Base-by-base conservation (phyloP, 2,113 vertebrate genomes). In the Dromas ardeola region DNA sequence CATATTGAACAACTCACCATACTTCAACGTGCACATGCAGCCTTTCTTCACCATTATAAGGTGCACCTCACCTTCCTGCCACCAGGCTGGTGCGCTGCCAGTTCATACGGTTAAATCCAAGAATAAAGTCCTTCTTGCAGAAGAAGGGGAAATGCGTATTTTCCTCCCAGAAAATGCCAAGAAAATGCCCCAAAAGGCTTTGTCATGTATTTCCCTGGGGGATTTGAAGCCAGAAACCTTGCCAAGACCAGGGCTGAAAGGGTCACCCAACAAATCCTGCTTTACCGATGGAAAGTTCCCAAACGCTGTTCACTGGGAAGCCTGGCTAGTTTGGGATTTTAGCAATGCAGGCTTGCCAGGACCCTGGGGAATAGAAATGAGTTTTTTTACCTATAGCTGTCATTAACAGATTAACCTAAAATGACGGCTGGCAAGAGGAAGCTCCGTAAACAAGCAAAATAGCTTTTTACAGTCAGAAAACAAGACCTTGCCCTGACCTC, bases 401-500 rank as follows among this genome's bases (percentile, higher is more conserved):
- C 70, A 47, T 88, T 91, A 89, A 88, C n/a, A 81, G 76, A 92
- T 92, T 81, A 95, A 88, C 77, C 58, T 50, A 85, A 95, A 97
- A 93, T 82, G 84, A 95, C 1, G 5, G 40, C 52, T 95, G 52
- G 76, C 65, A 59, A 94, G 67, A 81, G 34, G 69, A 84, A 92
- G 77, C 49, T 91, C 70, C 11, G 9, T 82, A 91, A 97, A 96
- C 65, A 92, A 53, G 81, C 69, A 89, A 81, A 96, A 91, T 32
- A 94, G 32, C 43, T 84, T 90, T 94, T 89, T 91, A 78, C 49
- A 92, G 84, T n/a, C 15, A 5, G 86, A 96, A 96, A 96, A 95
- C 83, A 95, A 95, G 95, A 95, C 94, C 97, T 91, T 92, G 92
- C 43, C 70, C 88, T 96, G 95, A 96, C 96, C 91, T 95, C 73